Percentiles rank a stretch among this genome's conserved stretches.
phyloP scores from a whole-genome alignment of 2,888 invertebrate species.

The Standfussiana lucernea region DNA sequence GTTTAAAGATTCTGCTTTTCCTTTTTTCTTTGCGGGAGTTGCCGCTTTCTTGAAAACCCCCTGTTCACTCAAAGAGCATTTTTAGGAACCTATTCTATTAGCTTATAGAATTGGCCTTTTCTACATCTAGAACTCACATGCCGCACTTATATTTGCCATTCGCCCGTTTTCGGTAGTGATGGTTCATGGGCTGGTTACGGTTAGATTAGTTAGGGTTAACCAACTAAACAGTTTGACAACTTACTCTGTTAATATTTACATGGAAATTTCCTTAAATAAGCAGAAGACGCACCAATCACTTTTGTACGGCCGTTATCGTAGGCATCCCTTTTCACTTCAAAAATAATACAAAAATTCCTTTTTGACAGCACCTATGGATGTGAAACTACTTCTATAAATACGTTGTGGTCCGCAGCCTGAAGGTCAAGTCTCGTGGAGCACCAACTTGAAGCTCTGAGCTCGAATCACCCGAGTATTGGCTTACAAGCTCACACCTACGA shows the following conservation, averaged over 20 bases:
- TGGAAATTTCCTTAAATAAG: neutral
- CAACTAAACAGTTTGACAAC: neutral
- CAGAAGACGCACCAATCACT: neutral
- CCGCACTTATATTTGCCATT: neutral
- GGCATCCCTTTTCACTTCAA: neutral
- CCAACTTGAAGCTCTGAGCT: slow-evolving; percentile 6
- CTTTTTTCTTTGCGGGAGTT: neutral
- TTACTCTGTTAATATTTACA: neutral
- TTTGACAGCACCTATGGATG: neutral
- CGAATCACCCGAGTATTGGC: slow-evolving; percentile 18
- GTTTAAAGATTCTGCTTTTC: slow-evolving; percentile 3
- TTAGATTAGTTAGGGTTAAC: neutral
- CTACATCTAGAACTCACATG: too few relatives aligned
- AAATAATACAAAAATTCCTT: neutral
- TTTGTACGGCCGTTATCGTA: neutral
- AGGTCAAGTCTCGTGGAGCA: slow-evolving; percentile 31
- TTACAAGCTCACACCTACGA: slow-evolving; percentile 4
- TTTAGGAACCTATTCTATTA: neutral
- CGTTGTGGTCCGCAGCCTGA: neutral
- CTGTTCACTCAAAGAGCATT: neutral
- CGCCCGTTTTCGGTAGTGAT: too few relatives aligned
- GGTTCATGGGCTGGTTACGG: neutral
- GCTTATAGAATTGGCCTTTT: neutral
- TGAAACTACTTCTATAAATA: slow-evolving; percentile 11
- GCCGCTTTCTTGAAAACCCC: neutral